Evolutionary conservation across 1,140 invertebrate genomes (phyloP).

Genomic region (Formica selysi): DNA sequence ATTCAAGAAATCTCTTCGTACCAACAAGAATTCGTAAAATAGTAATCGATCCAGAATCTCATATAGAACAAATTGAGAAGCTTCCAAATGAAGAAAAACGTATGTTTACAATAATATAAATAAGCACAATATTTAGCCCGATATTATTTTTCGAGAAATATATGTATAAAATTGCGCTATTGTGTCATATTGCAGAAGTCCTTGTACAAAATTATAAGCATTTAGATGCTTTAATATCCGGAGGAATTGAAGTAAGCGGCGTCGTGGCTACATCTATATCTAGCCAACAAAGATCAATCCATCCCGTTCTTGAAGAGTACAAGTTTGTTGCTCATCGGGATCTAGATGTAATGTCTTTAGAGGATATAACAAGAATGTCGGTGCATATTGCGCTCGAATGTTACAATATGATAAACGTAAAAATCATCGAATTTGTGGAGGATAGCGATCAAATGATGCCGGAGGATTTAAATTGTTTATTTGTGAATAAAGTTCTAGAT

Average conservation of each 20-base stretch:
- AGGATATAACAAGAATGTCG: constrained; percentile 87
- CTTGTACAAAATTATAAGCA: constrained; percentile 86
- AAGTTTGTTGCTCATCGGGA: constrained; percentile 88
- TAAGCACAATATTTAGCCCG: not conserved
- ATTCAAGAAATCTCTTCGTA: constrained; percentile 91
- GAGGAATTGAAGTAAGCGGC: constrained; percentile 94
- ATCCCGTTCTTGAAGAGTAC: constrained; percentile 92
- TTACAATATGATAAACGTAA: constrained; percentile 89
- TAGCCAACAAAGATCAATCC: constrained; percentile 88
- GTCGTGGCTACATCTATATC: constrained; percentile 93
- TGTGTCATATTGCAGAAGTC: constrained; percentile 73
- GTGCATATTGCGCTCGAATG: constrained; percentile 94
- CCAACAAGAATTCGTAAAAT: constrained; percentile 94
- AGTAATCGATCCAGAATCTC: constrained; percentile 91
- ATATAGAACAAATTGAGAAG: constrained; percentile 85
- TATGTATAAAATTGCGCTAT: not conserved
- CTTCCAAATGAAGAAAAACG: constrained; percentile 78
- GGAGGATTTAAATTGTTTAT: constrained; percentile 85
- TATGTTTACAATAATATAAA: constrained; percentile 32
- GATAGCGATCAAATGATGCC: constrained; percentile 85
- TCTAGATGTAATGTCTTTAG: constrained; percentile 69
- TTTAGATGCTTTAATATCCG: constrained; percentile 86
- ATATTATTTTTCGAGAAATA: not conserved
- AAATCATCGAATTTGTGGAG: constrained; percentile 90
- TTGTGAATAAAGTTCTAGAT: constrained; percentile 87